A percentile compares a stretch with the other conserved stretches of the same genome.
Conservation (phyloP, 2,888 invertebrate species). For the Sinotaia quadrata region DNA sequence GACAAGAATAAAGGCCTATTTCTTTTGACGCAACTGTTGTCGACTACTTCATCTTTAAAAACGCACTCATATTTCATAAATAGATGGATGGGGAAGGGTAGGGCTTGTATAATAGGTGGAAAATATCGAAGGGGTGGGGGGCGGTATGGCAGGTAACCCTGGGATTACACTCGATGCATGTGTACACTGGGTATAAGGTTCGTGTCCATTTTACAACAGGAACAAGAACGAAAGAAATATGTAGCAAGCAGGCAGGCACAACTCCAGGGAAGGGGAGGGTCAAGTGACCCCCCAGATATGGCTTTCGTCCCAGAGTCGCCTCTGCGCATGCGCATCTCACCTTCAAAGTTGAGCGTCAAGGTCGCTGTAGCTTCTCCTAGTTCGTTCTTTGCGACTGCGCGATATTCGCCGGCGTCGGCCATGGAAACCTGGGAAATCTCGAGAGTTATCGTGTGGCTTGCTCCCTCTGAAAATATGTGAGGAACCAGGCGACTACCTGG, state of each 20-base stretch:
- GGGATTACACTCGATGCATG: too few relatives aligned
- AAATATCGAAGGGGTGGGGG: too few relatives aligned
- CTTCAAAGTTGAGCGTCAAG: slow-evolving; percentile 82
- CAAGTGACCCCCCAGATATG: not conserved
- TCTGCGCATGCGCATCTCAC: slow-evolving; percentile 46
- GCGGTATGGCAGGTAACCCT: too few relatives aligned
- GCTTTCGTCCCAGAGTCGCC: not conserved
- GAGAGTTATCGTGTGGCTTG: slow-evolving; percentile 86
- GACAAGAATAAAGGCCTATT: too few relatives aligned
- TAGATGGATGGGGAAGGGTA: too few relatives aligned
- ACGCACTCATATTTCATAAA: too few relatives aligned
- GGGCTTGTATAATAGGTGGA: too few relatives aligned
- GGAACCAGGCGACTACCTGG: slow-evolving; percentile 25
- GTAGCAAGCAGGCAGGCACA: not conserved
- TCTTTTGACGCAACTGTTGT: too few relatives aligned
- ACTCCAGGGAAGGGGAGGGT: not conserved
- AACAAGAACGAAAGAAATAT: too few relatives aligned
- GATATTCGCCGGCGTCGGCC: slow-evolving; percentile 89
- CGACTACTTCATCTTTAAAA: too few relatives aligned
- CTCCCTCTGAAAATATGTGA: slow-evolving; percentile 76
- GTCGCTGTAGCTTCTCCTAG: slow-evolving; percentile 94
- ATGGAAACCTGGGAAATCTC: slow-evolving; percentile 88
- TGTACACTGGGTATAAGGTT: too few relatives aligned
- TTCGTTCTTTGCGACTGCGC: slow-evolving; percentile 91
- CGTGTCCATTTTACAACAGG: too few relatives aligned